Percentiles rank a stretch among this genome's conserved stretches.
Evolutionary conservation across 1,140 invertebrate species (phyloP).

Genomic region (Trichonephila clavipes): DNA sequence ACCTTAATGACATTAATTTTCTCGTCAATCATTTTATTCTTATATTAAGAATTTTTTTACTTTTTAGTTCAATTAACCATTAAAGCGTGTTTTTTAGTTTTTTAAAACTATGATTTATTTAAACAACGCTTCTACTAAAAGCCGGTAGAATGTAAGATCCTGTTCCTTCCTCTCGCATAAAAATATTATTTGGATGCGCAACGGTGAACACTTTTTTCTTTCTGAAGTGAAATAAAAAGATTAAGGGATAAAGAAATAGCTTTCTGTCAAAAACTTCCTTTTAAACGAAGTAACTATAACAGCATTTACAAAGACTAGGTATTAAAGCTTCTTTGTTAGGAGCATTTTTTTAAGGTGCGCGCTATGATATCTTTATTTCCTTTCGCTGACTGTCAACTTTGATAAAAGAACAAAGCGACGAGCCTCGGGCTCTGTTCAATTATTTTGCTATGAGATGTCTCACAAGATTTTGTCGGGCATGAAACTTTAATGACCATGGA

Average conservation of each 20-base stretch:
- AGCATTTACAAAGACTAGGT: too few relatives aligned
- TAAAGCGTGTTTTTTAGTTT: too few relatives aligned
- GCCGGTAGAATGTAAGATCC: neutral
- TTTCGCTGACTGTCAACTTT: neutral
- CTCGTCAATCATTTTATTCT: too few relatives aligned
- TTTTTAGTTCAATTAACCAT: too few relatives aligned
- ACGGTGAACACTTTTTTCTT: neutral
- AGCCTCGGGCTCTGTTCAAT: neutral
- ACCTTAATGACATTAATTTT: too few relatives aligned
- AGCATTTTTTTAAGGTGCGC: too few relatives aligned
- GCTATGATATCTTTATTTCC: neutral
- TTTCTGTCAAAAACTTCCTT: too few relatives aligned
- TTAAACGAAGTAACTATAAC: too few relatives aligned
- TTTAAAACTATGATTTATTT: too few relatives aligned
- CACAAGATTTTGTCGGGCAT: neutral
- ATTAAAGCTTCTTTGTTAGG: too few relatives aligned
- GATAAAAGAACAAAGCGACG: neutral
- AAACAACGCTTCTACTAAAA: neutral
- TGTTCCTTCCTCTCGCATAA: neutral
- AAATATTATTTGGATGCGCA: neutral
- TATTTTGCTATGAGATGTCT: neutral
- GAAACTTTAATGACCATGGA: neutral
- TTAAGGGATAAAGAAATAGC: too few relatives aligned
- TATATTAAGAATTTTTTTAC: too few relatives aligned
- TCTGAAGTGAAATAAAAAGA: neutral